Conservation (phyloP, 1,140 invertebrate genomes). For the Leptopilina boulardi region DNA sequence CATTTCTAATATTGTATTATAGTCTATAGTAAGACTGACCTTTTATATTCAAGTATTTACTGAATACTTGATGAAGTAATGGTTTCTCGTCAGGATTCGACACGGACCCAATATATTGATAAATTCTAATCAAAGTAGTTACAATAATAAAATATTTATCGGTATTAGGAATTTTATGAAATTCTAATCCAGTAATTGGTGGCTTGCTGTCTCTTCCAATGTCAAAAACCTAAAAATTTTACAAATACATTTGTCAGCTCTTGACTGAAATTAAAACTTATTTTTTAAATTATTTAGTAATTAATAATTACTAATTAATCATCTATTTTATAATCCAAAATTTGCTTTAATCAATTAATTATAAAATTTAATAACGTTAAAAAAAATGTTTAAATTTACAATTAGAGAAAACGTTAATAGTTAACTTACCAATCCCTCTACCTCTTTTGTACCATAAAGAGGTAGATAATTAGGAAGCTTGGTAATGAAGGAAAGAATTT, state of each 20-base stretch:
- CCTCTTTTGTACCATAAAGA: constrained; percentile 82
- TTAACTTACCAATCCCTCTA: constrained; percentile 83
- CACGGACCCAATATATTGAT: constrained; percentile 89
- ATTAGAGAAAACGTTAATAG: constrained; percentile 34
- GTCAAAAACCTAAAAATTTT: constrained; percentile 85
- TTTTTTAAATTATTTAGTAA: too few species aligned
- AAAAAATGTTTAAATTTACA: constrained; percentile 25
- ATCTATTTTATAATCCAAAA: too few species aligned
- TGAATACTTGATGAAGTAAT: constrained; percentile 88
- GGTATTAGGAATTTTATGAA: constrained; percentile 83
- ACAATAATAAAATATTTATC: constrained; percentile 88
- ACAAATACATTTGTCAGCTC: not conserved
- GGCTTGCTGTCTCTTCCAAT: constrained; percentile 84
- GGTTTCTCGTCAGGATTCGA: constrained; percentile 85
- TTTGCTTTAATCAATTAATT: too few species aligned
- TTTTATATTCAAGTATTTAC: constrained; percentile 84
- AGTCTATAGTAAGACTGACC: constrained; percentile 74
- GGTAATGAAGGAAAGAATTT: constrained; percentile 54
- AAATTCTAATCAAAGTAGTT: constrained; percentile 88
- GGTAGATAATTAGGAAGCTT: constrained; percentile 86
- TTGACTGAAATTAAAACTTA: not conserved
- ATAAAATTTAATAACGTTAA: too few species aligned
- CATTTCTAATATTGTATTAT: constrained; percentile 36
- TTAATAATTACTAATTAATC: too few species aligned
- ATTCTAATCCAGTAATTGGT: constrained; percentile 91